Evolutionary conservation across 2,888 invertebrate species (phyloP), one percentile per base, ranked within the genome.

Genomic region (Dasysyrphus albostriatus): DNA sequence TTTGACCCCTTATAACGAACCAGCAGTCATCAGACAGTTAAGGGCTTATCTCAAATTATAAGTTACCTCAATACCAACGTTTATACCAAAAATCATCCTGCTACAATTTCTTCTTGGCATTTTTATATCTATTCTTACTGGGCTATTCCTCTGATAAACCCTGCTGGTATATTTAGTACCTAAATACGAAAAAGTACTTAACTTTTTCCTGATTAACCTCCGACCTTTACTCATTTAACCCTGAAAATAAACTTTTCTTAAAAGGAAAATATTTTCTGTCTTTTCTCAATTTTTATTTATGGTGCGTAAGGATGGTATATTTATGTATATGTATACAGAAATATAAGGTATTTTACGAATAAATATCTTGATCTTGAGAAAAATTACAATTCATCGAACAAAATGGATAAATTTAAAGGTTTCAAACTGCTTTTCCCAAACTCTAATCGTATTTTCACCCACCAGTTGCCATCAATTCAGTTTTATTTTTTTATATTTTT

Each of bases 381-480:
- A 61, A 14, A 61, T 61, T 42, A 9, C 24, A 39, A 24, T 61
- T 61, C 42, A 61, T 42, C 61, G 61, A 61, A 39, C 24, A 61
- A 42, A 42, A 24, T 61, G 19, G 24, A 39, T 61, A 61, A 24
- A 61, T 8, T 39, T 37, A 58, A 34, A 16, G 9, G 14, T 37
- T 37, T 8, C 19, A 59, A 39, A 19, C 16, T 59, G 10, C 9
- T 37, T 42, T 42, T 3, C 3, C n/a, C 24, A 58, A 42, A 44
- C 7, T 16, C 2, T 37, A 37, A 32, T 49, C 8, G 10, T 49
- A 34, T 34, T 65, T 65, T 37, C 47, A 39, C 24, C 39, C 69
- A 69, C 51, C 51, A 69, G 69, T 69, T 69, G 69, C 54, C 54
- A 54, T 29, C 54, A 37, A 39, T 54, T 49, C 39, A 24, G 0